Conservation (phyloP, 2,113 vertebrate species). For the Thunnus maccoyii region DNA sequence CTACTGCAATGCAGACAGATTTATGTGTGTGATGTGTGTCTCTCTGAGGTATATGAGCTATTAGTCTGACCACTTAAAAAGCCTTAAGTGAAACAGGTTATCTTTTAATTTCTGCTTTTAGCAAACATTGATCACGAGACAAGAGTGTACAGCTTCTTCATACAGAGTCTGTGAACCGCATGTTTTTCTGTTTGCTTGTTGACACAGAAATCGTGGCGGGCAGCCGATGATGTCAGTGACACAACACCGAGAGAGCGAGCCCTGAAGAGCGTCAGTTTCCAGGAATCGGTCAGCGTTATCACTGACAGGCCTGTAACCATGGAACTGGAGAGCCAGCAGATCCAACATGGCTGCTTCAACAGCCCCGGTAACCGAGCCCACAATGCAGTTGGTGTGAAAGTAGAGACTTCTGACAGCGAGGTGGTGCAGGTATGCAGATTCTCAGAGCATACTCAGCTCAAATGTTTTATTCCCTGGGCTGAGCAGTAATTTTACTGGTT, state of each 20-base stretch:
- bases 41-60: background rate
- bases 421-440: conserved; percentile 82
- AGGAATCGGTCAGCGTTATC: conserved; percentile 87
- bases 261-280: conserved; percentile 88
- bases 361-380: conserved; percentile 81
- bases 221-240: conserved; percentile 90
- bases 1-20: conserved; percentile 72
- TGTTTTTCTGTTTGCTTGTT: conserved; percentile 22
- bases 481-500: background rate
- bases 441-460: background rate
- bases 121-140: background rate
- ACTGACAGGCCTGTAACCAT: conserved; percentile 86
- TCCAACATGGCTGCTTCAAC: conserved; percentile 79
- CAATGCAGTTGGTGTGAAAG: conserved; percentile 86
- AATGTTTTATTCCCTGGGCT: background rate
- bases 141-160: background rate
- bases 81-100: background rate
- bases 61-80: background rate
- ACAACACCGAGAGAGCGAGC: conserved; percentile 84
- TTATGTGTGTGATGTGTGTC: background rate
- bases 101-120: background rate
- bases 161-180: conserved; percentile 4
- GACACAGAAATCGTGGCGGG: conserved; percentile 89
- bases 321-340: conserved; percentile 90
- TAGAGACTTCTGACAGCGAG: conserved; percentile 90